Evolutionary conservation across 2,797 vertebrate species (phyloP).

Genomic region (Enteromius mattozi): DNA sequence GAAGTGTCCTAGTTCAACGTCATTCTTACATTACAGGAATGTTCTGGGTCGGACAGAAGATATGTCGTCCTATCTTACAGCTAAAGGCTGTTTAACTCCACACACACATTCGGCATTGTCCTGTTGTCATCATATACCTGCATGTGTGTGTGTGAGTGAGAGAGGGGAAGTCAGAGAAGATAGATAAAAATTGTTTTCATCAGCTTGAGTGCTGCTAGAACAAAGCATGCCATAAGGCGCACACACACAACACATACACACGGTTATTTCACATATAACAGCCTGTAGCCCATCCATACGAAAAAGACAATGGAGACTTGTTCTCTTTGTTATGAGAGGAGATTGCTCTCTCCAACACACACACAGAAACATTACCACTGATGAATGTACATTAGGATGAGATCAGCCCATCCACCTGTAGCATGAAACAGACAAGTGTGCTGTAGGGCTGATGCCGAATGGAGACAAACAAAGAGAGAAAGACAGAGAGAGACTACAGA

Average conservation of each 20-base stretch:
- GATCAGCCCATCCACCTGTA: constrained; percentile 35
- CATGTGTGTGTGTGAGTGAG: constrained; percentile 9
- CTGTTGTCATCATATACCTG: constrained; percentile 47
- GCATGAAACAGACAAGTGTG: neutral
- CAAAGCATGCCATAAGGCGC: constrained; percentile 45
- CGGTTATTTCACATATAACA: constrained; percentile 45
- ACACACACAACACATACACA: constrained; percentile 25
- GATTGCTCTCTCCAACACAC: constrained; percentile 39
- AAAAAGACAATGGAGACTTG: constrained; percentile 61
- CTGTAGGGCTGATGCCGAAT: constrained; percentile 30
- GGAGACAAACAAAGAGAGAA: constrained; percentile 7
- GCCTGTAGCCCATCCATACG: constrained; percentile 52
- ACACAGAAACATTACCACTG: constrained; percentile 15
- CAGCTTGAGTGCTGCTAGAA: constrained; percentile 52
- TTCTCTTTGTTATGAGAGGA: constrained; percentile 63
- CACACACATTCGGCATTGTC: constrained; percentile 49
- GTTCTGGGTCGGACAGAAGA: constrained; percentile 59
- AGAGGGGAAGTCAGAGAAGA: constrained; percentile 17
- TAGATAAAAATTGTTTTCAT: constrained; percentile 51
- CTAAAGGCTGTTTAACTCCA: constrained; percentile 59
- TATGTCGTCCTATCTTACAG: constrained; percentile 63
- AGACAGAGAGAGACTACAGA: neutral
- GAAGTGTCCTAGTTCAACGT: constrained; percentile 64
- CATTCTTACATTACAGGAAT: constrained; percentile 70
- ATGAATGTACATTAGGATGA: constrained; percentile 33